Conservation (phyloP, 2,113 vertebrate genomes). For the Petromus typicus region DNA sequence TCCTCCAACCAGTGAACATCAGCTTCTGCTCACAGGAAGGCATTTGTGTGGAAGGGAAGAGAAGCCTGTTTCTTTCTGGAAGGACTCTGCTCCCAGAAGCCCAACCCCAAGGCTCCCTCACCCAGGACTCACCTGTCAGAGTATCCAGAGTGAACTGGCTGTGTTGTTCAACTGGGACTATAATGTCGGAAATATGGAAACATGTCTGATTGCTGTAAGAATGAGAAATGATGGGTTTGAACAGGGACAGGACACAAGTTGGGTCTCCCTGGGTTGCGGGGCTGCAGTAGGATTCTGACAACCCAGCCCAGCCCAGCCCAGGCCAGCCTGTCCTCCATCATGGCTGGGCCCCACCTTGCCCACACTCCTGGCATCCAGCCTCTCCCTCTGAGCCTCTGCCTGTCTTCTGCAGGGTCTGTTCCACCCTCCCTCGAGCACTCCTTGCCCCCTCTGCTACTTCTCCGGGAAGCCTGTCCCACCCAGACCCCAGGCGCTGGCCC, state of each 20-base stretch:
- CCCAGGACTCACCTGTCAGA: background rate
- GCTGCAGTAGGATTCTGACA: background rate
- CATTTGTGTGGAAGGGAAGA: background rate
- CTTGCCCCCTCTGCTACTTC: background rate
- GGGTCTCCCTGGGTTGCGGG: background rate
- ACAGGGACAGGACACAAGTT: background rate
- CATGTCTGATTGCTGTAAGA: background rate
- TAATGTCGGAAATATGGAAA: rapidly evolving
- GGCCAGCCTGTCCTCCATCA: too few species aligned
- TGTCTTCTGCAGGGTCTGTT: background rate
- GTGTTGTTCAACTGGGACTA: background rate
- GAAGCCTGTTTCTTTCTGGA: background rate
- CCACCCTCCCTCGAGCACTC: background rate
- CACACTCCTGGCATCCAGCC: background rate
- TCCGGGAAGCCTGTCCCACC: too few species aligned
- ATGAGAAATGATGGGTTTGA: background rate
- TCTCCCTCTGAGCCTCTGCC: background rate
- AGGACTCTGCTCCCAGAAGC: background rate
- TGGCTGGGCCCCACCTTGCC: background rate
- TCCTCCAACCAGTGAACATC: background rate
- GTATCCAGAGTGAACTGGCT: background rate
- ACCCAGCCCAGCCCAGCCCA: background rate
- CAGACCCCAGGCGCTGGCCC: background rate
- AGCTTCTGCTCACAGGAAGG: background rate
- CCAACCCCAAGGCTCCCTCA: background rate